Conservation (phyloP, 2,888 invertebrate species). For the Conomelus anceps region DNA sequence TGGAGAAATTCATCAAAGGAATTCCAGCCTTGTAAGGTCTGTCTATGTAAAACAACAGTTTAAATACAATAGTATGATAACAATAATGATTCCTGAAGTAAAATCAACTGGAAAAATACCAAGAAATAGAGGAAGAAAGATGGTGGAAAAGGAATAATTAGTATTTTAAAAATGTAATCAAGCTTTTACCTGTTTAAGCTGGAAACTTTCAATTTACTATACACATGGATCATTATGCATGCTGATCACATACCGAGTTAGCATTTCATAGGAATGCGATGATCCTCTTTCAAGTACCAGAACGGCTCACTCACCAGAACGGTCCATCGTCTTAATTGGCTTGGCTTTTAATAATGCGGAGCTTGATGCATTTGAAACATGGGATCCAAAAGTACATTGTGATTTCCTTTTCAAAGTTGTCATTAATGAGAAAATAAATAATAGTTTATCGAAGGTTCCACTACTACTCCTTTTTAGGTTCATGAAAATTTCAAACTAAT, state of each 20-base stretch:
- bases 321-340: not conserved
- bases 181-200: not conserved
- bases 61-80: not conserved
- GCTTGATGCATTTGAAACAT: not conserved
- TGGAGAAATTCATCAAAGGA: conserved; percentile 9
- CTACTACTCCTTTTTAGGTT: no score
- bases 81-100: not conserved
- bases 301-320: not conserved
- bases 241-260: not conserved
- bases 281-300: not conserved
- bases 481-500: no score
- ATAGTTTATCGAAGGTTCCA: no score
- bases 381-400: not conserved
- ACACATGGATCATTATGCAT: not conserved
- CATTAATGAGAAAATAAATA: no score
- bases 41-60: not conserved
- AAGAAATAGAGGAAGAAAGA: not conserved
- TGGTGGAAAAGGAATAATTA: not conserved
- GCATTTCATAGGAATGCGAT: not conserved
- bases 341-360: no score
- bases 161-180: not conserved
- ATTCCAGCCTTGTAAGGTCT: not conserved
- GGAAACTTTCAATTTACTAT: not conserved
- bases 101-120: not conserved
- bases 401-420: not conserved